These are phyloP conservation scores for Microcebus ravelobensis DNA, from an alignment of 2,113 vertebrate genomes.

Conservation along the genomic window DNA sequence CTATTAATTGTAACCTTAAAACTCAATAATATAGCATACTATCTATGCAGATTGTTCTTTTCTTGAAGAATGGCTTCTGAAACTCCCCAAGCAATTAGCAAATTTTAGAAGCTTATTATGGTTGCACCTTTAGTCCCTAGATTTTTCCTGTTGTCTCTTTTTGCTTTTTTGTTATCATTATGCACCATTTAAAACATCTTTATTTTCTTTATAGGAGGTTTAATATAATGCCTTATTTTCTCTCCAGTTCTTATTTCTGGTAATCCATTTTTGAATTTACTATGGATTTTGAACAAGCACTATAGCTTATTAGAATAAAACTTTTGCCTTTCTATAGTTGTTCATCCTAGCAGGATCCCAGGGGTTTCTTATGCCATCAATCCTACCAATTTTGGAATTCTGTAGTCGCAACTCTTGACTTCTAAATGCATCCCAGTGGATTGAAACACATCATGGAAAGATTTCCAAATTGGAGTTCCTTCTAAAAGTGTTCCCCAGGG, in stretches of 20 bases:
- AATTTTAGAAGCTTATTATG: constrained; percentile 24
- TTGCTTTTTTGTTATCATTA: constrained; percentile 6
- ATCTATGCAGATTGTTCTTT: neutral
- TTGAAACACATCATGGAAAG: constrained; percentile 10
- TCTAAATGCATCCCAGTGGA: neutral
- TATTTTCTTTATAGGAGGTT: constrained; percentile 15
- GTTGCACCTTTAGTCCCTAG: neutral
- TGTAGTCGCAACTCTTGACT: neutral
- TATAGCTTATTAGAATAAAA: neutral
- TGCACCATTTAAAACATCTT: neutral
- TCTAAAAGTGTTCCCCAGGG: neutral
- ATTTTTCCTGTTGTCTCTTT: constrained; percentile 6
- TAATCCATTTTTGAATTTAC: neutral
- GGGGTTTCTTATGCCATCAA: neutral
- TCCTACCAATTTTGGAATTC: neutral
- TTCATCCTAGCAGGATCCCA: neutral
- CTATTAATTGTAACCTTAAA: constrained; percentile 27
- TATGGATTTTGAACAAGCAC: neutral
- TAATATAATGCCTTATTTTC: neutral
- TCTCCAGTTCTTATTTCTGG: neutral
- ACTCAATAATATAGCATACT: neutral
- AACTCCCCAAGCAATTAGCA: neutral
- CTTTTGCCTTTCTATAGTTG: constrained; percentile 21
- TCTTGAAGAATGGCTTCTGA: neutral
- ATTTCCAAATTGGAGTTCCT: constrained; percentile 28